Evolutionary conservation across 2,888 invertebrate genomes (phyloP), one percentile per base, ranked within the genome.

Genomic region (Augochlorella aurata): DNA sequence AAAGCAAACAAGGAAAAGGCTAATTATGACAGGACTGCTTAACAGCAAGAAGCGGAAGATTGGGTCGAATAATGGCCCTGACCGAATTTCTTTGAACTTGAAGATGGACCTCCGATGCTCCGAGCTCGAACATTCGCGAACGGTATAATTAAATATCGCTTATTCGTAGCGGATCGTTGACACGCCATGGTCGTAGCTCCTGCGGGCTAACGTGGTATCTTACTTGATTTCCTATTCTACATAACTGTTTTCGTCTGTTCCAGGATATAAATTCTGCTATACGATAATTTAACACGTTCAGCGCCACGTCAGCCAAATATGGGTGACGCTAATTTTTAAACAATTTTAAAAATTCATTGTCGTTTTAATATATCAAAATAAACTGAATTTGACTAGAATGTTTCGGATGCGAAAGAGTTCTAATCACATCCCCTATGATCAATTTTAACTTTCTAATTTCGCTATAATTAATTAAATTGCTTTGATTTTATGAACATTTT

Each of bases 31-130:
- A 73, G 63, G 77, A 65, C 54, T 63, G 21, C 61, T 71, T 81
- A 78, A 68, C 58, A 47, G 66, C 66, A 83, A 82, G 78, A 82
- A 86, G 78, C 69, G 78, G 84, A 84, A 79, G 79, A 86, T 81
- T 77, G 75, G 49, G 68, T 68, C 52, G 68, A 38, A 65, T 67
- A 66, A 72, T 78, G 87, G 76, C 87, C 81, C 76, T 87, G 83
- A 83, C 83, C 87, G 81, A 83, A 85, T 86, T 86, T 81, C 79
- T 73, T 75, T 63, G 54, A 71, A 24, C 74, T 71, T 72, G 74
- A 45, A 58, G 74, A 77, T 74, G 77, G 29, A 63, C 77, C 71
- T 21, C 44, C 18, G 74, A 58, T 14, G 7, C 50, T 10, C 12
- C 18, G 24, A 52, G 50, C 68, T 38, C 18, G 50, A 49, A 75